Percentiles rank a stretch among this genome's conserved stretches.
Evolutionary conservation across 2,797 vertebrate species (phyloP).

Genomic region (Buceros bicornis): DNA sequence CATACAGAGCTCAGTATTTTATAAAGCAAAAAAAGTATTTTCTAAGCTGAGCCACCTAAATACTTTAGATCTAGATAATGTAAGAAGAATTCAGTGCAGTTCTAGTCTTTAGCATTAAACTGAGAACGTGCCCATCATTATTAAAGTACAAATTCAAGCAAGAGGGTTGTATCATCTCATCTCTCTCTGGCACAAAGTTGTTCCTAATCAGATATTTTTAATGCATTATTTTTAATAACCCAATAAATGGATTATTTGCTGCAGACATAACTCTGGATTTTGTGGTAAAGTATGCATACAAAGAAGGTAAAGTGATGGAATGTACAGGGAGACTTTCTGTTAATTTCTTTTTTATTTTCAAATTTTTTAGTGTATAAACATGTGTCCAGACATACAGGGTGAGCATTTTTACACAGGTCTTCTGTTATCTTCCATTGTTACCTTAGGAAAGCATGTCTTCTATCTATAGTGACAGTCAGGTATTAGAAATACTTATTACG

Average conservation of each 20-base stretch:
- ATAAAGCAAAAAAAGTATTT: not conserved
- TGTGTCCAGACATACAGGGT: fast-evolving
- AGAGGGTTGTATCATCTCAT: not conserved
- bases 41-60: not conserved
- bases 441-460: not conserved
- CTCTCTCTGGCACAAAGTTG: not conserved
- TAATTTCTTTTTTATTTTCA: not conserved
- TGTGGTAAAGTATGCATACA: not conserved
- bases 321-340: not conserved
- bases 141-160: not conserved
- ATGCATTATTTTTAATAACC: not conserved
- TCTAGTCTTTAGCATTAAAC: not conserved
- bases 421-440: not conserved
- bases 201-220: not conserved
- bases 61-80: not conserved
- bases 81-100: not conserved
- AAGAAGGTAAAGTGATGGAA: not conserved
- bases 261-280: not conserved
- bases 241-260: not conserved
- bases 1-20: not conserved
- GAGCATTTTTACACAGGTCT: fast-evolving
- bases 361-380: not conserved
- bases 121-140: not conserved
- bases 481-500: not conserved
- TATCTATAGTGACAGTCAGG: not conserved